A percentile compares a stretch with the other conserved stretches of the same genome.
These are phyloP conservation scores for Felis chaus DNA, from an alignment of 2,113 vertebrate genomes.

Conservation along the genomic window DNA sequence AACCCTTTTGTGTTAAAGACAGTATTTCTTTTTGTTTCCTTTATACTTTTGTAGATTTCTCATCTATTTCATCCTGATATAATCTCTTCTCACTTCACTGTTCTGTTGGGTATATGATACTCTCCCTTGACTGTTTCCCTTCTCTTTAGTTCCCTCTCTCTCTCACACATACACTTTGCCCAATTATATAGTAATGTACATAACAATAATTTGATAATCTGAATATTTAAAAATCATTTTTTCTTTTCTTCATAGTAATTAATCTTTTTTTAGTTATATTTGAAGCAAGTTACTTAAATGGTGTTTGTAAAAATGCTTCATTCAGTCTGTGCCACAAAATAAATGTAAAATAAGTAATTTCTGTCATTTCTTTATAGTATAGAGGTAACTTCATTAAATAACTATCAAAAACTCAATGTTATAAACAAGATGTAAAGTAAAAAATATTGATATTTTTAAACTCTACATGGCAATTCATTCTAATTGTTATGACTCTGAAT, in stretches of 20 bases:
- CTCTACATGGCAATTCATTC: rapidly evolving
- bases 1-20: not conserved
- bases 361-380: not conserved
- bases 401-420: not conserved
- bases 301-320: not conserved
- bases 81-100: not conserved
- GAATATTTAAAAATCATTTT: not conserved
- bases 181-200: not conserved
- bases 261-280: not conserved
- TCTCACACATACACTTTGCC: not conserved
- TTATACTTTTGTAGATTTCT: not conserved
- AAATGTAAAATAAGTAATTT: not conserved
- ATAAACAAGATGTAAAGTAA: not conserved
- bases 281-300: not conserved
- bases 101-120: not conserved
- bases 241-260: not conserved
- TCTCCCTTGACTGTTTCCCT: not conserved
- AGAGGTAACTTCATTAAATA: not conserved
- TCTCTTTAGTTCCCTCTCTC: not conserved
- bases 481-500: not conserved
- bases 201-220: not conserved
- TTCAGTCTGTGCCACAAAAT: not conserved
- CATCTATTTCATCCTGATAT: not conserved
- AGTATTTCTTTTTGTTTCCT: not conserved
- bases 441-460: not conserved